Percentiles rank a stretch among this genome's conserved stretches.
These are phyloP conservation scores for Bolborhynchus lineola DNA, from an alignment of 2,113 vertebrate genomes.

Conservation along the genomic window DNA sequence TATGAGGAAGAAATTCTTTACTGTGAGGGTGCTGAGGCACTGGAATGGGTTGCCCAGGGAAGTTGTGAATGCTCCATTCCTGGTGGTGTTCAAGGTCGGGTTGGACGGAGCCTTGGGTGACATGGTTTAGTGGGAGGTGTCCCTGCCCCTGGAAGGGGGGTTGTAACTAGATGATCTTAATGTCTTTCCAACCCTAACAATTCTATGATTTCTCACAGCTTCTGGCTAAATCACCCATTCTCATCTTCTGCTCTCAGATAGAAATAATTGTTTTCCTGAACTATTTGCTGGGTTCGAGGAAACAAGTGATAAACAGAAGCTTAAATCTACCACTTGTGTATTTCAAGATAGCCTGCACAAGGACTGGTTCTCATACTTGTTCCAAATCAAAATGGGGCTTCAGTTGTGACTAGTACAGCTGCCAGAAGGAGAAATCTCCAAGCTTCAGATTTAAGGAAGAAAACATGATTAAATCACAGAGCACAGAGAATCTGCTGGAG, in stretches of 20 bases:
- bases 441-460: background rate
- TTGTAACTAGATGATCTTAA: too few relatives aligned
- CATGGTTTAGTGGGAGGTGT: too few relatives aligned
- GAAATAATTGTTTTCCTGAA: background rate
- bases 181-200: too few relatives aligned
- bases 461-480: background rate
- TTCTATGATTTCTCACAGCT: background rate
- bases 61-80: too few relatives aligned
- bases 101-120: too few relatives aligned
- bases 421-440: background rate
- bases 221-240: background rate
- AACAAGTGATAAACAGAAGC: background rate
- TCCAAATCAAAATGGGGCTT: background rate
- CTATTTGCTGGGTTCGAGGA: background rate
- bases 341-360: background rate
- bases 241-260: background rate
- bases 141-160: rapidly evolving
- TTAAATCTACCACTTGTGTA: background rate
- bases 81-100: too few relatives aligned
- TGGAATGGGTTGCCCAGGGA: too few relatives aligned
- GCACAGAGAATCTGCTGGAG: background rate
- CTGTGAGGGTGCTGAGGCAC: too few relatives aligned
- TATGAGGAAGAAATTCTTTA: too few relatives aligned
- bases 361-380: background rate
- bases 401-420: background rate